Evolutionary conservation across 2,888 invertebrate species (phyloP), one percentile per base, ranked within the genome.

Genomic region (Drosophila paucipuncta): DNA sequence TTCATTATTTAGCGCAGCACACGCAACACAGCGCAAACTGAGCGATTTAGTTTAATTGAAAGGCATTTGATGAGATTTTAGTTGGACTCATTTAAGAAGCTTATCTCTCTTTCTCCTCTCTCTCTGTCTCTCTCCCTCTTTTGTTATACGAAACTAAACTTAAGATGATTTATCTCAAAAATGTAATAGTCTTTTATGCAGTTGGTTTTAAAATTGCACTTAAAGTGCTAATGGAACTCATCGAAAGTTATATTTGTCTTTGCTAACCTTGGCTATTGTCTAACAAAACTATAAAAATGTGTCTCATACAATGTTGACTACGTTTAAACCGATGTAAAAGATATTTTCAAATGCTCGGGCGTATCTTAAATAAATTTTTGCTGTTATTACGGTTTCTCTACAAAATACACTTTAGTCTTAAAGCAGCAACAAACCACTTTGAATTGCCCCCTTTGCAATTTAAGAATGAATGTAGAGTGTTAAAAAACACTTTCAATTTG

Each of bases 41-140:
- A 84, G 87, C 84, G 78, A 84, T 84, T 84, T 86, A 75, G 73
- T 72, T 82, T 82, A 85, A 88, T 85, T 88, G 89, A 88, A 85
- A 83, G 78, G 78, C 85, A 72, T 87, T 82, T 76, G 82, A 83
- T 86, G 82, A 76, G 82, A 86, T 83, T 86, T 83, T 83, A 77
- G 82, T 82, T 83, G 73, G 68, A 71, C 76, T 67, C 69, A 73
- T 73, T 82, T 83, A 66, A 69, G 73, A 35, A 57, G 70, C 67
- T 72, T 71, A 70, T 54, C 66, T 54, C 28, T 4, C 13, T 7
- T 25, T 11, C 25, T 6, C n/a, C 28, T 13, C 35, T 16, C 22
- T 22, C n/a, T 16, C 16, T 30, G 13, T 4, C 5, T 10, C 28
- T 30, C 13, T n/a, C 3, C 10, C 30, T 11, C 9, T n/a, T 11